Evolutionary conservation across 2,888 invertebrate species (phyloP).

Genomic region (Heliconius ismenius): DNA sequence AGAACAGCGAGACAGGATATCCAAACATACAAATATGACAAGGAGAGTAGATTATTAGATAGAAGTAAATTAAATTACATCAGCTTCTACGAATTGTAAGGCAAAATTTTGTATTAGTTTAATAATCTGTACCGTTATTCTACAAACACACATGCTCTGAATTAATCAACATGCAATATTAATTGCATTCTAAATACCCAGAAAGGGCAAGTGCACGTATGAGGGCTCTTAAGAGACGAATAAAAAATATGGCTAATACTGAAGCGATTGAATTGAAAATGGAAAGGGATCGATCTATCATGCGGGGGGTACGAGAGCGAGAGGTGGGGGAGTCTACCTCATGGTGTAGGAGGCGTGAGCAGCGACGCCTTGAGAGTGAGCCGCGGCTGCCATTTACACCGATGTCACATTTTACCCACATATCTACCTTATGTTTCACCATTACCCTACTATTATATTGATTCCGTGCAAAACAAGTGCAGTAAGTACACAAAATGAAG

Average conservation of each 20-base stretch:
- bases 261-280: conserved; percentile 2
- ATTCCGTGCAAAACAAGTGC: neutral
- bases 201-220: neutral
- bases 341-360: conserved; percentile 63
- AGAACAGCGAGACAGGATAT: no score
- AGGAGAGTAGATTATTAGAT: neutral
- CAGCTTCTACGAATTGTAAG: neutral
- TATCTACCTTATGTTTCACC: neutral
- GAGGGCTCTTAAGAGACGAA: neutral
- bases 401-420: conserved; percentile 1
- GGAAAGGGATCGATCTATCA: neutral
- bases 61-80: neutral
- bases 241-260: neutral
- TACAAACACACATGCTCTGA: neutral
- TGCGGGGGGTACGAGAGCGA: neutral
- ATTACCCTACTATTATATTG: neutral
- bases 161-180: neutral
- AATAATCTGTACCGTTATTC: neutral
- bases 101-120: conserved; percentile 1
- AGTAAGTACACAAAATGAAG: conserved; percentile 1
- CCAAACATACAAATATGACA: neutral
- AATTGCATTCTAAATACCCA: neutral
- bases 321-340: conserved; percentile 57
- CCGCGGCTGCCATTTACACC: conserved; percentile 53
- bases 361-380: conserved; percentile 67